Evolutionary conservation across 2,888 invertebrate species (phyloP).

Genomic region (Thereva nobilitata): DNA sequence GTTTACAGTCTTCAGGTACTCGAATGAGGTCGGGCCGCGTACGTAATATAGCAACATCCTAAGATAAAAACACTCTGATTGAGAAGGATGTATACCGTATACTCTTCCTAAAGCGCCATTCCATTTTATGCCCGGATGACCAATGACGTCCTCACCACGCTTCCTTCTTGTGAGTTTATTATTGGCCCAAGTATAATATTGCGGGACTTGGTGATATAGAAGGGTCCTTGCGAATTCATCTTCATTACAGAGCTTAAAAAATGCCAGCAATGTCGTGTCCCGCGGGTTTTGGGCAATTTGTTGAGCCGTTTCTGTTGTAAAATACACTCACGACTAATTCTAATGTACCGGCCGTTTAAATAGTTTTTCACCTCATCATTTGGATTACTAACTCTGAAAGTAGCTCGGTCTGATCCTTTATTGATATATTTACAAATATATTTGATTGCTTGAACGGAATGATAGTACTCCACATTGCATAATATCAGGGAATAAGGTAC

Average conservation of each 20-base stretch:
- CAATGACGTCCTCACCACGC: background rate
- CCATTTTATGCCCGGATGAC: background rate
- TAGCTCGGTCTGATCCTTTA: background rate
- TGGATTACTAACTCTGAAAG: too few species aligned
- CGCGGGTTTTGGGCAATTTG: background rate
- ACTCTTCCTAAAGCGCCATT: background rate
- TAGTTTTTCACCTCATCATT: too few species aligned
- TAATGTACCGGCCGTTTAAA: background rate
- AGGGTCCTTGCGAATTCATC: background rate
- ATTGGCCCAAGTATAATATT: conserved; percentile 5
- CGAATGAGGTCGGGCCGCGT: background rate
- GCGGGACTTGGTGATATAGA: background rate
- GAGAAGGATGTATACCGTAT: background rate
- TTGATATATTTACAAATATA: conserved; percentile 9
- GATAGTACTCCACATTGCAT: background rate
- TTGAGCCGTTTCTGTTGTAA: background rate
- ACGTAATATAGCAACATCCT: background rate
- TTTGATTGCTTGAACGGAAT: background rate
- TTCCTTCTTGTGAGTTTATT: background rate
- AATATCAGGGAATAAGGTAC: background rate
- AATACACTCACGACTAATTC: background rate
- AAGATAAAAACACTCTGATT: background rate
- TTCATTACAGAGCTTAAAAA: conserved; percentile 3
- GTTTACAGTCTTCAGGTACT: background rate
- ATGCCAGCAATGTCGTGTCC: background rate